Percentiles rank a stretch among this genome's conserved stretches.
Evolutionary conservation across 2,888 invertebrate species (phyloP).

Genomic region (Pherbina coryleti): DNA sequence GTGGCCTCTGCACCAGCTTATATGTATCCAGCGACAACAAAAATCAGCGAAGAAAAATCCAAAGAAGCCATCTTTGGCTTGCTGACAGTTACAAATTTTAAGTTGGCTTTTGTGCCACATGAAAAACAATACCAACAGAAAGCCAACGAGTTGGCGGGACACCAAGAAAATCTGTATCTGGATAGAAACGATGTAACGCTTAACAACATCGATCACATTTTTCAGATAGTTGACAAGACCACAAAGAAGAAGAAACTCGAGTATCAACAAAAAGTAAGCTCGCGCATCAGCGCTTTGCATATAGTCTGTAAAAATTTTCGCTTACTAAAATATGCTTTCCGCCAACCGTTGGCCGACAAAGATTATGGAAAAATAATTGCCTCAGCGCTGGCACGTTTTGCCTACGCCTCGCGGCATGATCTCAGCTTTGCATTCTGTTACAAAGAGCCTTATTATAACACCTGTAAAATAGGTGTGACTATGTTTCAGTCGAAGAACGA

Average conservation of each 20-base stretch:
- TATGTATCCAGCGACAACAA: constrained; percentile 79
- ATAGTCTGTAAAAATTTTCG: constrained; percentile 80
- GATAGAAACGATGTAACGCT: constrained; percentile 67
- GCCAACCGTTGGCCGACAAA: constrained; percentile 77
- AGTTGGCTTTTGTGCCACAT: constrained; percentile 85
- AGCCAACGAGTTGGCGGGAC: constrained; percentile 37
- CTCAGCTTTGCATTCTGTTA: constrained; percentile 88
- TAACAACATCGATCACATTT: constrained; percentile 68
- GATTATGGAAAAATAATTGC: constrained; percentile 85
- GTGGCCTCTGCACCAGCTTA: constrained; percentile 88
- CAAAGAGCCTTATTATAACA: constrained; percentile 64
- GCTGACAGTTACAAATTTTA: constrained; percentile 92
- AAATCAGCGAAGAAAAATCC: constrained; percentile 54
- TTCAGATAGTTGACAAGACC: constrained; percentile 59
- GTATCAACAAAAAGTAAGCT: constrained; percentile 64
- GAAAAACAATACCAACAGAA: constrained; percentile 47
- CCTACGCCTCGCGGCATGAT: constrained; percentile 87
- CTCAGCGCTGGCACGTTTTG: constrained; percentile 86
- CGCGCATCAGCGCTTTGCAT: constrained; percentile 67
- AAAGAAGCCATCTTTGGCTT: constrained; percentile 86
- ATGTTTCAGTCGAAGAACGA: constrained; percentile 68
- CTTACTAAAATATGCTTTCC: constrained; percentile 88
- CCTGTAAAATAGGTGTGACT: constrained; percentile 61
- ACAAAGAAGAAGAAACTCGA: constrained; percentile 63
- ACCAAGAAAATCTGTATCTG: constrained; percentile 66